Conservation (phyloP, 1,140 invertebrate genomes). For the Aphaenogaster ashmeadi region DNA sequence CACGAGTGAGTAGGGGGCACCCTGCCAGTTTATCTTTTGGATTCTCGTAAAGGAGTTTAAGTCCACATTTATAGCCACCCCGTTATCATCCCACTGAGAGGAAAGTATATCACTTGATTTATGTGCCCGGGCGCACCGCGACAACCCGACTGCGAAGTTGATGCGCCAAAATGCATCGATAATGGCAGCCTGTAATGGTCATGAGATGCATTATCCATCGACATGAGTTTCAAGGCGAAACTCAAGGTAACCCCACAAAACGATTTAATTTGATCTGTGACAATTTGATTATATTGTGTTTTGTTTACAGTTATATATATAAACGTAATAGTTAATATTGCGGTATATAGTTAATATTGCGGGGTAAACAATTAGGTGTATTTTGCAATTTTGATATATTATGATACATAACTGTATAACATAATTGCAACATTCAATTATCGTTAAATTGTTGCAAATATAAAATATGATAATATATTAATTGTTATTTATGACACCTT, state of each 20-base stretch:
- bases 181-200: slow-evolving; percentile 58
- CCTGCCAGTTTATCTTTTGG: slow-evolving; percentile 66
- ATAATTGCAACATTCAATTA: slow-evolving; percentile 10
- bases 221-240: background rate
- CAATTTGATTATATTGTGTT: background rate
- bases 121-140: slow-evolving; percentile 56
- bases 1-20: background rate
- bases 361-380: background rate
- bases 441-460: background rate
- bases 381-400: background rate
- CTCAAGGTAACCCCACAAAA: background rate
- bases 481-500: background rate
- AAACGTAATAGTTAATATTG: background rate
- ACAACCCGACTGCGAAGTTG: slow-evolving; percentile 48
- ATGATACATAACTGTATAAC: background rate
- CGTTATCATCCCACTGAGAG: slow-evolving; percentile 58
- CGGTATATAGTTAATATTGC: background rate
- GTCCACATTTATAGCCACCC: slow-evolving; percentile 73
- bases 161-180: slow-evolving; percentile 56
- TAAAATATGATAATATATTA: slow-evolving; percentile 9
- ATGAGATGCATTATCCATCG: slow-evolving; percentile 49
- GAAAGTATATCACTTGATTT: slow-evolving; percentile 74
- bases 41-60: slow-evolving; percentile 72
- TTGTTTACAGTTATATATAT: background rate
- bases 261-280: background rate